Conservation (phyloP, 2,113 vertebrate species). For the Dromiciops gliroides region DNA sequence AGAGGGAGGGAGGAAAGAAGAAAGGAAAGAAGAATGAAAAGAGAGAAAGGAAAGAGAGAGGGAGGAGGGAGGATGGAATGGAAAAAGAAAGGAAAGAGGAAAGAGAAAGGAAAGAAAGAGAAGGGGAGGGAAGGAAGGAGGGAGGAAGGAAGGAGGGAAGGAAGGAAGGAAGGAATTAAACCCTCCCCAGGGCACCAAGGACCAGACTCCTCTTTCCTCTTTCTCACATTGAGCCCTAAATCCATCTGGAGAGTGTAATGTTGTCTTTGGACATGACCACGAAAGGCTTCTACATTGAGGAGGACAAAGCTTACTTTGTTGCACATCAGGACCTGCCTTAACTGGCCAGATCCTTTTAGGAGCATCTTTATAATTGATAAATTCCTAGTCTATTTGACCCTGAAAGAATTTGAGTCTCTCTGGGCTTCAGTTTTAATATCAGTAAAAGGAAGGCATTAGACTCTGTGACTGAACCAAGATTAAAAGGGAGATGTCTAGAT, state of each 20-base stretch:
- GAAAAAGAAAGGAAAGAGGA: background rate
- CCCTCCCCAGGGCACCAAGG: background rate
- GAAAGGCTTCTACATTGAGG: background rate
- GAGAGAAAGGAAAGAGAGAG: background rate
- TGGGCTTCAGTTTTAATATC: background rate
- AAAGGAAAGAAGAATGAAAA: background rate
- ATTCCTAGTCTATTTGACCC: background rate
- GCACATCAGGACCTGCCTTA: background rate
- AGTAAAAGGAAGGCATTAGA: background rate
- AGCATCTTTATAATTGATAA: background rate
- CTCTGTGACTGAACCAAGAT: background rate
- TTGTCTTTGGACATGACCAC: background rate
- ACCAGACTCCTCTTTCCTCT: background rate
- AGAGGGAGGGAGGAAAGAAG: background rate
- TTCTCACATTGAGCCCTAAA: background rate
- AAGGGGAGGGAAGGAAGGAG: accelerated
- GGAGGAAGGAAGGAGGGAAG: background rate
- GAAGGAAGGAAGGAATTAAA: background rate
- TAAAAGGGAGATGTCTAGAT: background rate
- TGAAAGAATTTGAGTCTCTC: background rate
- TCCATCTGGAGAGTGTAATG: background rate
- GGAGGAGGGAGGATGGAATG: background rate
- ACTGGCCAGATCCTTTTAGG: background rate
- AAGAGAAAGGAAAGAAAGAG: background rate
- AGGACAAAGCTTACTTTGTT: background rate